A percentile compares a stretch with the other conserved stretches of the same genome.
Evolutionary conservation across 2,888 invertebrate genomes (phyloP).

Genomic region (Machimus atricapillus): DNA sequence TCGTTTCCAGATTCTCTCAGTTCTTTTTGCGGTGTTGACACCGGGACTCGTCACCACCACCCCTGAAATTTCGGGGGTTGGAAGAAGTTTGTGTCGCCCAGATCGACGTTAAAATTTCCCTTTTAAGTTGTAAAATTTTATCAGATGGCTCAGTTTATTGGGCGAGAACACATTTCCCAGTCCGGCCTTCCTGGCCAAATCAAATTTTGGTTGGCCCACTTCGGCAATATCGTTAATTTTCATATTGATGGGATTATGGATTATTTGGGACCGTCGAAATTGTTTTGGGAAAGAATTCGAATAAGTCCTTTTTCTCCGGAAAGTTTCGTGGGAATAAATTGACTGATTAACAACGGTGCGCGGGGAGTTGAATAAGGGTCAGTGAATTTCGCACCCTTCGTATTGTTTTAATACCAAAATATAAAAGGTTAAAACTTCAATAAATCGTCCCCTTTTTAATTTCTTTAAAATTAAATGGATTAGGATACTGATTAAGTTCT

Average conservation of each 20-base stretch:
- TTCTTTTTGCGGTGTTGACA: not conserved
- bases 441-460: no score
- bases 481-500: no score
- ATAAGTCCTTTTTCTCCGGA: not conserved
- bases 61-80: not conserved
- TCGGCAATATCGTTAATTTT: not conserved
- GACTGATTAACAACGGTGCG: not conserved
- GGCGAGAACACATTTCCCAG: constrained; percentile 34
- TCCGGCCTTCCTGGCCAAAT: not conserved
- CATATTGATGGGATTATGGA: constrained; percentile 27
- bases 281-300: constrained; percentile 1
- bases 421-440: no score
- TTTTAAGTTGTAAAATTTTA: constrained; percentile 35
- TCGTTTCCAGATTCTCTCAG: not conserved
- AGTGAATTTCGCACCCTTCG: not conserved
- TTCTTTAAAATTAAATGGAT: no score
- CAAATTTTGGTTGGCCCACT: not conserved
- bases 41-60: not conserved
- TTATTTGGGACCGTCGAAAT: constrained; percentile 11
- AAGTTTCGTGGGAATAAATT: not conserved
- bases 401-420: not conserved
- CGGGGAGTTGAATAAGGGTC: not conserved
- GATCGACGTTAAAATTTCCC: not conserved
- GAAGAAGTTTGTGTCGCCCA: not conserved
- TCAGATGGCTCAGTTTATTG: constrained; percentile 24